Evolutionary conservation across 1,140 invertebrate genomes (phyloP), one percentile per base, ranked within the genome.

Genomic region (Bombus impatiens): DNA sequence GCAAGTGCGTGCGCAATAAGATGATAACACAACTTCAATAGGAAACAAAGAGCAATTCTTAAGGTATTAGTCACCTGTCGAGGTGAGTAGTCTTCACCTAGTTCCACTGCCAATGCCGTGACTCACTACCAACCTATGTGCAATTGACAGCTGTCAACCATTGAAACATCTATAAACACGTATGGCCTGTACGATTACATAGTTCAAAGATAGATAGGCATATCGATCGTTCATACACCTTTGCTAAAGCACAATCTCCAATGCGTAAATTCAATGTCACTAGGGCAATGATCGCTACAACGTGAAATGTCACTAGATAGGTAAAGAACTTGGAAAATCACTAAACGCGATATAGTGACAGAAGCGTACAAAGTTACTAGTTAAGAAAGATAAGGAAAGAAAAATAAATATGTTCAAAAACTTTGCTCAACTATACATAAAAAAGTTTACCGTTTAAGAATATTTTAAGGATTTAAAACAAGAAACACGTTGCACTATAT

Each of bases 71-170:
- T 82, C 53, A 86, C 65, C 67, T 82, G 87, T 59, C 57, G 65
- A 72, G 47, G 67, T 59, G 57, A 80, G 59, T 70, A 59, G 67
- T 72, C 40, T 85, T 83, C 35, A 84, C 78, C 84, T 68, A 68
- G 75, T 80, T 86, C 62, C 78, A 68, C 68, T 90, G 72, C 78
- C 78, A 81, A 85, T 89, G 37, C 67, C 65, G 81, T 91, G 90
- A 91, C 70, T 91, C 90, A 91, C 90, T 84, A 87, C 62, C 68
- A 87, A 91, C 83, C 75, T 87, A 89, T 75, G 80, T 57, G 32
- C 65, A 32, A 91, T 82, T 91, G 90, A 88, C 90, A 91, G 90
- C 90, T 91, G 90, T 91, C 90, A 91, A 81, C 80, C 84, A 80
- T 87, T 70, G 87, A 85, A 72, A 88, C 79, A 77, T 88, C 71